phyloP scores from a whole-genome alignment of 2,888 invertebrate species.

The Dioctria rufipes region DNA sequence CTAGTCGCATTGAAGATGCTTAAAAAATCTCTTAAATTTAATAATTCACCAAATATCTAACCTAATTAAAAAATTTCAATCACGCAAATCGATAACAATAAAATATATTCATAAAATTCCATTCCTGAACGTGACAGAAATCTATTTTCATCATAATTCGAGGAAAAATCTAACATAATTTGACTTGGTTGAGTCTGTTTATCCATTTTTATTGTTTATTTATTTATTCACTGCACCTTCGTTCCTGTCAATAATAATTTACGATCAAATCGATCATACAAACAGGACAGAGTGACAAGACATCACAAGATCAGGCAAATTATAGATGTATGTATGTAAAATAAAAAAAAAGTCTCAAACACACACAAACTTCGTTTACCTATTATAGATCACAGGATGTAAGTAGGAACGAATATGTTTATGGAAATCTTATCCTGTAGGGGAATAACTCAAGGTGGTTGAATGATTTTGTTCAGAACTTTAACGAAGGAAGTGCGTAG shows the following conservation, averaged over 20 bases:
- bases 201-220: conserved; percentile 9
- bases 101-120: conserved; percentile 29
- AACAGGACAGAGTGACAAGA: not conserved
- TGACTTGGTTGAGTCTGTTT: not conserved
- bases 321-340: not conserved
- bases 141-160: not conserved
- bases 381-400: conserved; percentile 20
- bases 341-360: not conserved
- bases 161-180: not conserved
- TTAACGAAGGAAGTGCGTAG: conserved; percentile 21
- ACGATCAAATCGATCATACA: not conserved
- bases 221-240: conserved; percentile 35
- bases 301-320: not conserved
- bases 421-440: not conserved
- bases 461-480: not conserved
- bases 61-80: conserved; percentile 22
- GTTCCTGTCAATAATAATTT: conserved; percentile 47
- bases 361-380: not conserved
- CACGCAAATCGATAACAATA: conserved; percentile 25
- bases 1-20: too few species aligned
- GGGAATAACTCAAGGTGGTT: not conserved
- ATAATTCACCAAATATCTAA: conserved; percentile 12
- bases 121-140: conserved; percentile 42
- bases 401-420: conserved; percentile 6
- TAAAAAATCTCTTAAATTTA: too few species aligned